Base-by-base conservation (phyloP, 1,140 invertebrate genomes). In the Geopemphigus sp. region DNA sequence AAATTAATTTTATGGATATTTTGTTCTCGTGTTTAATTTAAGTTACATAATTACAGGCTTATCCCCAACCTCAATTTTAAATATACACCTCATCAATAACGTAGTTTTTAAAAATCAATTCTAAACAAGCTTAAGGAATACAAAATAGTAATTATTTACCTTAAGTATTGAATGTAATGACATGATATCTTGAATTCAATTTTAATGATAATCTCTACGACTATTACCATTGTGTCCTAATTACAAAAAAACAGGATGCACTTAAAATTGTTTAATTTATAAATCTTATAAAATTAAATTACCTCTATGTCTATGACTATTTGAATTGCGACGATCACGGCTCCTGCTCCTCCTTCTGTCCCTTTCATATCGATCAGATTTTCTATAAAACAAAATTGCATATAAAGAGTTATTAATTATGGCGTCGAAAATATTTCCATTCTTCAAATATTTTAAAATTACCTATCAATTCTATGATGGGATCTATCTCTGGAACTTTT, bases 261-360 rank as follows among this genome's bases (percentile, higher is more conserved):
- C 53, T 29, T 63, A 0, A 53, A 10, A 47, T 11, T 50, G 5
- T 24, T 50, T 17, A 14, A 14, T 47, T 24, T 0, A 24, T 5
- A 24, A 32, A 39, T 19, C 39, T 39, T 22, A n/a, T 56, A 59
- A 45, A 59, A 39, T 1, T 22, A 74, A 24, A 4, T 45, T 78
- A 78, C 74, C 74, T 78, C 74, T 63, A 63, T 78, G 74, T 26
- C 74, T 78, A 63, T 78, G 74, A 63, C 57, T 78, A 63, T 45
- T 45, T 19, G 15, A 17, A 26, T 47, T 50, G 17, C 22, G n/a
- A 47, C 39, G 74, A 26, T n/a, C 32, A 59, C 74, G 74, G 3
- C 74, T 78, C 63, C 74, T 78, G 47, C 74, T 78, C 61, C 74
- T 78, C 1, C 39, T 19, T 59, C 57, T 39, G 5, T 78, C 74